Conservation (phyloP, 2,888 invertebrate species). For the Hyalella azteca region DNA sequence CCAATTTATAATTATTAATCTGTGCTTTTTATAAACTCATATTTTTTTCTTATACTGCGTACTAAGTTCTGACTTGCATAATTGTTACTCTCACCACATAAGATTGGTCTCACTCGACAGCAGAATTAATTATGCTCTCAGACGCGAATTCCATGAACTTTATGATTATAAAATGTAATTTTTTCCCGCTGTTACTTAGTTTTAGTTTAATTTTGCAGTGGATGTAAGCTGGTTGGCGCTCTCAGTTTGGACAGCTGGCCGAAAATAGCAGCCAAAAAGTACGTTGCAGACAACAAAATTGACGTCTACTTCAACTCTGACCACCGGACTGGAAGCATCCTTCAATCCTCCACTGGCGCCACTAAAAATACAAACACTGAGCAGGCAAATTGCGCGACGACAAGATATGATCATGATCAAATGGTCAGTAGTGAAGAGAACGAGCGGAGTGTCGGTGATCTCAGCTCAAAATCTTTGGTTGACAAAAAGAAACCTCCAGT, state of each 20-base stretch:
- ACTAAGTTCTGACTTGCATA: no score
- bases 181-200: no score
- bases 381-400: no score
- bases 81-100: no score
- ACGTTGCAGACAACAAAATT: neutral
- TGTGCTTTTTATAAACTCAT: no score
- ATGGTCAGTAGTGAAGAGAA: neutral
- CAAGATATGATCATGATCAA: neutral
- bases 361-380: neutral
- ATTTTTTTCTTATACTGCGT: no score
- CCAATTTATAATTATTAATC: no score
- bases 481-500: neutral
- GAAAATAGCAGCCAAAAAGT: slow-evolving; percentile 18
- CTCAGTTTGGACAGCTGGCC: slow-evolving; percentile 13
- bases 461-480: neutral
- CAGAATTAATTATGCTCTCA: no score
- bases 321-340: neutral
- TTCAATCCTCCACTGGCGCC: neutral
- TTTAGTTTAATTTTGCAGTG: slow-evolving; percentile 35
- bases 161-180: no score
- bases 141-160: no score
- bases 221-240: slow-evolving; percentile 10
- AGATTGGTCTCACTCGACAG: no score
- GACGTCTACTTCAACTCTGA: neutral
- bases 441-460: no score